Evolutionary conservation across 1,140 invertebrate species (phyloP).

Genomic region (Aplysia californica): DNA sequence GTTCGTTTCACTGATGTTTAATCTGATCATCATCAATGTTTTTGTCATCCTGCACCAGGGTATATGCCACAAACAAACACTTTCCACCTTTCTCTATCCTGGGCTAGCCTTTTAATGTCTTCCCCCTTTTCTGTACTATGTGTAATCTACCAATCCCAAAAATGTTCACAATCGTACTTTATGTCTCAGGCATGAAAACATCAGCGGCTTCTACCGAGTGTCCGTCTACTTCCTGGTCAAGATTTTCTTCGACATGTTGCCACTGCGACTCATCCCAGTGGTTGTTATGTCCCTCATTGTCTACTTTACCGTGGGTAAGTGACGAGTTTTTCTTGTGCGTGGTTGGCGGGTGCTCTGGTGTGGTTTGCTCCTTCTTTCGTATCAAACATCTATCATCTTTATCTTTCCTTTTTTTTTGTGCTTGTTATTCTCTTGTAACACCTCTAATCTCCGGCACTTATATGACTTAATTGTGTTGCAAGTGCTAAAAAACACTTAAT

Average conservation of each 20-base stretch:
- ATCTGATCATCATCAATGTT: too few species aligned
- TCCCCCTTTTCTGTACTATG: not conserved
- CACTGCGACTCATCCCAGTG: conserved; percentile 58
- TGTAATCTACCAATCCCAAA: too few species aligned
- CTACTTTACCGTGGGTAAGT: conserved; percentile 65
- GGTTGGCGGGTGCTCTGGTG: not conserved
- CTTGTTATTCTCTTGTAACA: not conserved
- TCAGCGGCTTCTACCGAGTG: conserved; percentile 66
- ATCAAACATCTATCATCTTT: too few species aligned
- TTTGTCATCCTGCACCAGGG: too few species aligned
- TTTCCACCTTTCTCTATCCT: too few species aligned
- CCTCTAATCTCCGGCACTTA: not conserved
- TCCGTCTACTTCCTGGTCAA: conserved; percentile 64
- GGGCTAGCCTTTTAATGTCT: too few species aligned
- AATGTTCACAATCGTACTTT: not conserved
- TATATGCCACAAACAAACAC: too few species aligned
- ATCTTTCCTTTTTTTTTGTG: not conserved
- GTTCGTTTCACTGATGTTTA: too few species aligned
- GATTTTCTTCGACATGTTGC: conserved; percentile 64
- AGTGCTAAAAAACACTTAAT: too few species aligned
- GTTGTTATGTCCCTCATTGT: conserved; percentile 54
- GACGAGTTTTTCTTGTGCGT: not conserved
- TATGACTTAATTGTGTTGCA: not conserved
- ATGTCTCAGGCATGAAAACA: conserved; percentile 63
- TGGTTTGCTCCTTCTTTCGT: too few species aligned